Evolutionary conservation across 64 coral and sea anemone genomes (phyloP).

Genomic region (Porites australiensis): DNA sequence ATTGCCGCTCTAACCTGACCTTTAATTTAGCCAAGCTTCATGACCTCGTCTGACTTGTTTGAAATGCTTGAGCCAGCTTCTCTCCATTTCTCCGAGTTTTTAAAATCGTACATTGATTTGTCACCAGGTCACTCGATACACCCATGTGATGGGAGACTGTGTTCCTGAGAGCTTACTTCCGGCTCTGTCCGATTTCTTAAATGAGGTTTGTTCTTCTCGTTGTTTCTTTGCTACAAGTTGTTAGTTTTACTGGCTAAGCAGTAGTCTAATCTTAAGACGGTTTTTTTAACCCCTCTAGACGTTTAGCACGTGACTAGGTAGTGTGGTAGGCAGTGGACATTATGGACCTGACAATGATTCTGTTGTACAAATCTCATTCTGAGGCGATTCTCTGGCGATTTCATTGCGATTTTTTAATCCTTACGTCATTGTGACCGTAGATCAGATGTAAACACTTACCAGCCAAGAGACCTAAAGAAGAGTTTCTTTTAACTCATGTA

Average conservation of each 20-base stretch:
- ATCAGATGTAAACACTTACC: too few relatives aligned
- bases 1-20: not conserved
- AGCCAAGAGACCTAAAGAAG: too few relatives aligned
- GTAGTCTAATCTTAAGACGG: not conserved
- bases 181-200: slow-evolving; percentile 76
- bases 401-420: too few relatives aligned
- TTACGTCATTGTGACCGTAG: too few relatives aligned
- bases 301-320: too few relatives aligned
- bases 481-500: too few relatives aligned
- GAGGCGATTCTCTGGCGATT: too few relatives aligned
- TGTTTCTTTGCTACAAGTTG: not conserved
- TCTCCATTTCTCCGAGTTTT: not conserved
- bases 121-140: slow-evolving; percentile 77
- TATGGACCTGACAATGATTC: too few relatives aligned
- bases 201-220: slow-evolving; percentile 52
- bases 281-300: too few relatives aligned
- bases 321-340: too few relatives aligned
- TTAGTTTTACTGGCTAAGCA: not conserved
- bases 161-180: slow-evolving; percentile 81
- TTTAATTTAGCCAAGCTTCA: not conserved
- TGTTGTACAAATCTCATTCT: too few relatives aligned
- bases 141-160: slow-evolving; percentile 91
- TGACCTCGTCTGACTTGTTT: not conserved
- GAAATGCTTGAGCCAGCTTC: not conserved
- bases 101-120: not conserved